Evolutionary conservation across 2,888 invertebrate species (phyloP).

Genomic region (Drosophila formosana): DNA sequence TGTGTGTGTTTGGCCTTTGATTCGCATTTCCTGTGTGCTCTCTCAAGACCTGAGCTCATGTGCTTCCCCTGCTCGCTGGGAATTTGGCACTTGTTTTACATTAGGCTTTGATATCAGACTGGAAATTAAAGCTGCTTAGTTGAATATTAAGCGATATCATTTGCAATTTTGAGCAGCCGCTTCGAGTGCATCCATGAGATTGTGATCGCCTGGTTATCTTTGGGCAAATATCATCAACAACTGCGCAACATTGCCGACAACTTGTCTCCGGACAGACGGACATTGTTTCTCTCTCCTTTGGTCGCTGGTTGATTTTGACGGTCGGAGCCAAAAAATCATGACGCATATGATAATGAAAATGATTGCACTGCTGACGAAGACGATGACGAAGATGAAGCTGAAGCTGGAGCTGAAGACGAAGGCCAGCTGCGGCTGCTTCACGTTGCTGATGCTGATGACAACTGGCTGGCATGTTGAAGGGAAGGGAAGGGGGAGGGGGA

Average conservation of each 20-base stretch:
- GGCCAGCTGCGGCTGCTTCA: slow-evolving; percentile 35
- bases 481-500: background rate
- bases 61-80: slow-evolving; percentile 37
- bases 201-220: slow-evolving; percentile 10
- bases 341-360: slow-evolving; percentile 77
- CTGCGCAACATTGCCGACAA: slow-evolving; percentile 34
- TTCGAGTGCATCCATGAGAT: background rate
- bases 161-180: slow-evolving; percentile 15
- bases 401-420: slow-evolving; percentile 28
- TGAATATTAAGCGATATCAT: slow-evolving; percentile 15
- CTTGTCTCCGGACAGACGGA: slow-evolving; percentile 6
- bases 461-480: slow-evolving; percentile 36
- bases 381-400: slow-evolving; percentile 2
- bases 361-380: slow-evolving; percentile 59
- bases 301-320: slow-evolving; percentile 43
- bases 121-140: slow-evolving; percentile 34
- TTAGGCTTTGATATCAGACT: slow-evolving; percentile 48
- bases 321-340: slow-evolving; percentile 66
- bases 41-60: background rate
- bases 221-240: slow-evolving; percentile 53
- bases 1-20: slow-evolving; percentile 43
- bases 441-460: slow-evolving; percentile 59
- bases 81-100: slow-evolving; percentile 59
- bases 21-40: slow-evolving; percentile 39
- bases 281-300: slow-evolving; percentile 10